Evolutionary conservation across 2,888 invertebrate genomes (phyloP).

Genomic region (Arge pagana): DNA sequence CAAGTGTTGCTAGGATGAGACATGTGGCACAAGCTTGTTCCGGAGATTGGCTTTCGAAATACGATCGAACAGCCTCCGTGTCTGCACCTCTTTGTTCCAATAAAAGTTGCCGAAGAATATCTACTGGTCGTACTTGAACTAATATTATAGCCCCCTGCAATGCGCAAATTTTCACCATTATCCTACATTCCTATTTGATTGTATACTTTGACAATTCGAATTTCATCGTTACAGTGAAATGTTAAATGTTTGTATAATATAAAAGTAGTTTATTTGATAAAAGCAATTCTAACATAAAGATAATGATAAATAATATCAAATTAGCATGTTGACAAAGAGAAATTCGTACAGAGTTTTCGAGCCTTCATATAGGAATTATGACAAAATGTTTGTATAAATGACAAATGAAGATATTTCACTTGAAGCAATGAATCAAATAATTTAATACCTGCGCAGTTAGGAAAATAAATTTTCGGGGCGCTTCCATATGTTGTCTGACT

Average conservation of each 20-base stretch:
- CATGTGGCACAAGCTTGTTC: constrained; percentile 91
- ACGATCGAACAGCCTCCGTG: constrained; percentile 80
- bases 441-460: constrained; percentile 82
- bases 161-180: constrained; percentile 17
- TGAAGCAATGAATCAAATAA: no score
- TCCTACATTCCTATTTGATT: no score
- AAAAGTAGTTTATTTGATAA: no score
- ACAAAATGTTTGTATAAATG: no score
- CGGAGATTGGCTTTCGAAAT: constrained; percentile 81
- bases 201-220: not conserved
- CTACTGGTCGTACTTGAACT: constrained; percentile 83
- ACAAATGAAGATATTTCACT: no score
- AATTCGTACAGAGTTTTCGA: no score
- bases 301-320: no score
- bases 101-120: constrained; percentile 81
- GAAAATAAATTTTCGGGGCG: constrained; percentile 78
- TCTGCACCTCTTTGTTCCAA: constrained; percentile 85
- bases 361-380: no score
- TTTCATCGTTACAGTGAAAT: not conserved
- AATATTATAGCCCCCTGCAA: constrained; percentile 78
- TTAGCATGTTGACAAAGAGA: no score
- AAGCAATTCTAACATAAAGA: no score
- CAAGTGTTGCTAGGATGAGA: constrained; percentile 81
- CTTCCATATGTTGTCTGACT: constrained; percentile 74
- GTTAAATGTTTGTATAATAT: not conserved